Percentiles rank a stretch among this genome's conserved stretches.
Evolutionary conservation across 1,140 invertebrate genomes (phyloP).

Genomic region (Drosophila teissieri): DNA sequence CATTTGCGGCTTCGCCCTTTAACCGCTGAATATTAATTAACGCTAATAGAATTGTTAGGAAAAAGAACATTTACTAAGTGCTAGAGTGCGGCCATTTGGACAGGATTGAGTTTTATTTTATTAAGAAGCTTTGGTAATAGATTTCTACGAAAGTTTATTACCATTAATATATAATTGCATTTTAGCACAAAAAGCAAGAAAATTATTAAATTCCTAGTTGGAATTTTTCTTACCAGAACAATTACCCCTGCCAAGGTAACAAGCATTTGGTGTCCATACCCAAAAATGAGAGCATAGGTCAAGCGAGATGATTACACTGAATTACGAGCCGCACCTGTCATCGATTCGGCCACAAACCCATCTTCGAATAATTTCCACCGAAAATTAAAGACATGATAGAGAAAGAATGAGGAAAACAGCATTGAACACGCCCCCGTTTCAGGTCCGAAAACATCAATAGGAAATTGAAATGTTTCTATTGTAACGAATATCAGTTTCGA

Average conservation of each 20-base stretch:
- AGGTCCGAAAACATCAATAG: slow-evolving; percentile 57
- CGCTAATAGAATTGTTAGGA: slow-evolving; percentile 74
- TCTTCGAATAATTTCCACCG: slow-evolving; percentile 30
- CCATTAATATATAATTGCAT: too few species aligned
- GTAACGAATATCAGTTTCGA: slow-evolving; percentile 79
- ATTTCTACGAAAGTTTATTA: too few species aligned
- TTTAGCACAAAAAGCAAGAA: too few species aligned
- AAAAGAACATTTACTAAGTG: slow-evolving; percentile 26
- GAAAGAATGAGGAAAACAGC: neutral
- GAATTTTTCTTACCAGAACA: neutral
- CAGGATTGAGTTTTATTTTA: neutral
- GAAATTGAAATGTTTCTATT: slow-evolving; percentile 79
- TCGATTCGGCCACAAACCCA: slow-evolving; percentile 19
- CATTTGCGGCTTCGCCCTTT: slow-evolving; percentile 58
- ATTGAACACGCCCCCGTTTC: slow-evolving; percentile 45
- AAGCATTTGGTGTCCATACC: neutral
- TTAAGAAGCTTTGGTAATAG: neutral
- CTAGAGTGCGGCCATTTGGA: neutral
- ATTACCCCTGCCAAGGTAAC: neutral
- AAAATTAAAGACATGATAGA: slow-evolving; percentile 35
- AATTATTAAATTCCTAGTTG: neutral
- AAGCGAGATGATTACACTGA: slow-evolving; percentile 29
- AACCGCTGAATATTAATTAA: slow-evolving; percentile 77
- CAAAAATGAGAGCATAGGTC: slow-evolving; percentile 25
- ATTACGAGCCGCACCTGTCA: slow-evolving; percentile 67